These are phyloP conservation scores for Caerostris darwini DNA, from an alignment of 1,140 invertebrate species.

Conservation along the genomic window DNA sequence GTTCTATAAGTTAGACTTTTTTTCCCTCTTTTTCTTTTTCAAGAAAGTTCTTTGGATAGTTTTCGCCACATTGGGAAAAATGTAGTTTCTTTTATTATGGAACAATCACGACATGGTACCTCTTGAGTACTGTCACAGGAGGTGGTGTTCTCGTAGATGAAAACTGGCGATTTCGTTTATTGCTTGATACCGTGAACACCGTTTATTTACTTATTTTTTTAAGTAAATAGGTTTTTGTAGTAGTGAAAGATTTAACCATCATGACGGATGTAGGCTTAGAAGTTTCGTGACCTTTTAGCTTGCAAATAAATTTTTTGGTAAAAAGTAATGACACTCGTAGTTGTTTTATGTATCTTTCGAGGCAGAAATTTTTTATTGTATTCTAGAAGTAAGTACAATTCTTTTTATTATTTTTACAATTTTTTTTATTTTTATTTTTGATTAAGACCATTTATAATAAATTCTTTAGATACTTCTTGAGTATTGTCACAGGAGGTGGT, in stretches of 20 bases:
- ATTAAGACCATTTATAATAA: too few relatives aligned
- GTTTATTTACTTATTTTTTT: neutral
- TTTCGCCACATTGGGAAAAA: conserved; percentile 32
- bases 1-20: neutral
- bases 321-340: too few relatives aligned
- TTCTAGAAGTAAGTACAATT: too few relatives aligned
- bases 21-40: neutral
- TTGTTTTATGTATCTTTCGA: too few relatives aligned
- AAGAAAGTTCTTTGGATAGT: conserved; percentile 7
- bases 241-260: neutral
- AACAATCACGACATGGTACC: conserved; percentile 27
- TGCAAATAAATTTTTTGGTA: too few relatives aligned
- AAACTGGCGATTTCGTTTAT: conserved; percentile 42
- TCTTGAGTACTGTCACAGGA: neutral
- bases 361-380: too few relatives aligned
- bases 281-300: neutral
- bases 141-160: conserved; percentile 1
- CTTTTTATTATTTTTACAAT: too few relatives aligned
- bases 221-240: neutral
- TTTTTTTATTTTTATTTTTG: too few relatives aligned
- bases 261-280: neutral
- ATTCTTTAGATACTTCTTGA: too few relatives aligned
- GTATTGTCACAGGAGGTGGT: conserved; percentile 5
- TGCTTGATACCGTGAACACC: neutral
- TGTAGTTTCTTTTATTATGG: conserved; percentile 33